Evolutionary conservation across 2,113 vertebrate species (phyloP).

Genomic region (Lepisosteus oculatus): DNA sequence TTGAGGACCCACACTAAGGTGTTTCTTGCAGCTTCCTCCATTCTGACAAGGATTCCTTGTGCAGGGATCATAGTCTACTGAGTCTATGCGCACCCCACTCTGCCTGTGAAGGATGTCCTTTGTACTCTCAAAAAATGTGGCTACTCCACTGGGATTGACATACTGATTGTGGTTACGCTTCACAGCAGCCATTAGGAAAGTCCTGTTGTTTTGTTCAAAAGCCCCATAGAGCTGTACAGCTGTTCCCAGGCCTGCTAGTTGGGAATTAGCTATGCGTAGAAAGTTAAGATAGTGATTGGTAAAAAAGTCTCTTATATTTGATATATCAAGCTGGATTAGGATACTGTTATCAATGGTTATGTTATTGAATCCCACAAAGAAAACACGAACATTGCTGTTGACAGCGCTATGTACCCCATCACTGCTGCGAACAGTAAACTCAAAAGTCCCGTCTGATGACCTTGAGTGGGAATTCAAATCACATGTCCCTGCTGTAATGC

Average conservation of each 20-base stretch:
- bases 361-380: conserved; percentile 82
- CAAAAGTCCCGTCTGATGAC: conserved; percentile 85
- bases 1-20: conserved; percentile 70
- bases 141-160: conserved; percentile 85
- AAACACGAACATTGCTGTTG: conserved; percentile 77
- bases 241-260: conserved; percentile 85
- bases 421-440: conserved; percentile 78
- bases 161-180: conserved; percentile 80
- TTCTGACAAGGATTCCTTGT: conserved; percentile 86
- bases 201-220: conserved; percentile 82
- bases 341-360: conserved; percentile 91
- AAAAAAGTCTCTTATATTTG: conserved; percentile 76
- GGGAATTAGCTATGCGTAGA: conserved; percentile 82
- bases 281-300: conserved; percentile 90
- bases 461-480: conserved; percentile 80
- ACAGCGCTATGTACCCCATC: conserved; percentile 83
- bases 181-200: conserved; percentile 85
- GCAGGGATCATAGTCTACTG: conserved; percentile 90
- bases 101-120: conserved; percentile 85
- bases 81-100: conserved; percentile 84
- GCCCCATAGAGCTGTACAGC: conserved; percentile 83
- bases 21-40: conserved; percentile 83
- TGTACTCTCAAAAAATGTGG: conserved; percentile 96
- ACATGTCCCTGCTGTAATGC: conserved; percentile 78
- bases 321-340: conserved; percentile 76